These are phyloP conservation scores for Thaleichthys pacificus DNA, from an alignment of 2,797 vertebrate species.

Conservation along the genomic window DNA sequence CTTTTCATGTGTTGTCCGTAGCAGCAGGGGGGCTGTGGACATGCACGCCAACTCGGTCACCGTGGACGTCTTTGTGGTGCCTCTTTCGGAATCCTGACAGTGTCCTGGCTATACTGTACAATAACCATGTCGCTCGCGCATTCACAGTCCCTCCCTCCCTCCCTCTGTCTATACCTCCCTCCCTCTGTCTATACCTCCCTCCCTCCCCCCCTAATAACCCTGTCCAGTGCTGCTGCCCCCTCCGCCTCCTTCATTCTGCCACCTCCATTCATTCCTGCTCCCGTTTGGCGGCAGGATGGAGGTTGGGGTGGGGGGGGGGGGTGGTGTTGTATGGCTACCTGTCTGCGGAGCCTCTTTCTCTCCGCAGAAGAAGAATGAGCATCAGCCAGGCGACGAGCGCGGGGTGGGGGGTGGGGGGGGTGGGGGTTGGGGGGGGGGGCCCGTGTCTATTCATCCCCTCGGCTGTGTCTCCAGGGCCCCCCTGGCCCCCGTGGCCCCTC, in stretches of 20 bases:
- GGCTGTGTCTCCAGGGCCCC: neutral
- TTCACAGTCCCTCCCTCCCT: no score
- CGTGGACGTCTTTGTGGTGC: no score
- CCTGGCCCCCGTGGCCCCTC: neutral
- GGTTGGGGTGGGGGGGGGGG: neutral
- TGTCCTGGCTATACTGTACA: no score
- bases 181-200: no score
- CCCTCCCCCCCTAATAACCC: neutral
- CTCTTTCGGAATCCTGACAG: no score
- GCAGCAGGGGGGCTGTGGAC: no score
- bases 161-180: no score
- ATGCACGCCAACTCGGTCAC: no score
- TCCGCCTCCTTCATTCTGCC: neutral
- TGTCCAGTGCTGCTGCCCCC: neutral
- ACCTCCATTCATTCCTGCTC: neutral
- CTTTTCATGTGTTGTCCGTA: neutral
- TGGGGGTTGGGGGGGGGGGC: no score
- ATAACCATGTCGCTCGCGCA: no score
- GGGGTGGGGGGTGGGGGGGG: no score
- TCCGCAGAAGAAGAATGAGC: neutral
- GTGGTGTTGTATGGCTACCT: neutral
- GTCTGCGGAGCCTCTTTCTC: slow-evolving; percentile 4
- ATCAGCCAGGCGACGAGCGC: neutral
- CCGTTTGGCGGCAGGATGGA: no score
- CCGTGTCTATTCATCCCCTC: slow-evolving; percentile 1